Conservation (phyloP, 2,888 invertebrate species). For the Spisula subtruncata region DNA sequence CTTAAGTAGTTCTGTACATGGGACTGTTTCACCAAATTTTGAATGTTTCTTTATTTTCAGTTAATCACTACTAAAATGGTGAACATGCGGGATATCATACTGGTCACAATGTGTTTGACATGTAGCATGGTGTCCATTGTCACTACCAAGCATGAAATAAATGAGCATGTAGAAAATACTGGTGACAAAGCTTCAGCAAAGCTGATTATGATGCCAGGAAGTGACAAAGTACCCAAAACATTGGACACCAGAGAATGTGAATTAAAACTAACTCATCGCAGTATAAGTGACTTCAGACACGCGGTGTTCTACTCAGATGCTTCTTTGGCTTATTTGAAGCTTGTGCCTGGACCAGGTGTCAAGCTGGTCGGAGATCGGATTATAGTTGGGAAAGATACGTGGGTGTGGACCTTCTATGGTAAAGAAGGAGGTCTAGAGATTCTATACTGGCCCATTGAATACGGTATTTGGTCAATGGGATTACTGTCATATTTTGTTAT, state of each 20-base stretch:
- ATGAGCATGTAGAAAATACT: neutral
- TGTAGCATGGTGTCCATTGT: neutral
- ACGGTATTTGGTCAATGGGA: constrained; percentile 68
- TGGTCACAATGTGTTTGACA: neutral
- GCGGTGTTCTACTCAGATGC: constrained; percentile 22
- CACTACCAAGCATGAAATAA: neutral
- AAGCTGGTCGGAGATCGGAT: neutral
- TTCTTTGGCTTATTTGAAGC: constrained; percentile 48
- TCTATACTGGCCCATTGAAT: constrained; percentile 61
- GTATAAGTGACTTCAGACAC: constrained; percentile 48
- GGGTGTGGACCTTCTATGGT: constrained; percentile 65
- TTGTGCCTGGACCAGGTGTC: constrained; percentile 12
- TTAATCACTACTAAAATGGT: neutral
- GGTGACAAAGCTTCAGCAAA: no score
- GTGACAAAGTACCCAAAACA: neutral
- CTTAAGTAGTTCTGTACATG: no score
- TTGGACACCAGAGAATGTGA: neutral
- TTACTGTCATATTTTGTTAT: constrained; percentile 32
- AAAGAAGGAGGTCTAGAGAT: constrained; percentile 52
- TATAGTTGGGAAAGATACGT: constrained; percentile 43
- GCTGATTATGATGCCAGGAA: neutral
- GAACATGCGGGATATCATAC: neutral
- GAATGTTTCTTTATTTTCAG: neutral
- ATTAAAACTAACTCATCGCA: neutral
- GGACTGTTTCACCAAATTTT: no score